A percentile compares a stretch with the other conserved stretches of the same genome.
These are phyloP conservation scores for Ptilonorhynchus violaceus DNA, from an alignment of 2,113 vertebrate species.

Conservation along the genomic window DNA sequence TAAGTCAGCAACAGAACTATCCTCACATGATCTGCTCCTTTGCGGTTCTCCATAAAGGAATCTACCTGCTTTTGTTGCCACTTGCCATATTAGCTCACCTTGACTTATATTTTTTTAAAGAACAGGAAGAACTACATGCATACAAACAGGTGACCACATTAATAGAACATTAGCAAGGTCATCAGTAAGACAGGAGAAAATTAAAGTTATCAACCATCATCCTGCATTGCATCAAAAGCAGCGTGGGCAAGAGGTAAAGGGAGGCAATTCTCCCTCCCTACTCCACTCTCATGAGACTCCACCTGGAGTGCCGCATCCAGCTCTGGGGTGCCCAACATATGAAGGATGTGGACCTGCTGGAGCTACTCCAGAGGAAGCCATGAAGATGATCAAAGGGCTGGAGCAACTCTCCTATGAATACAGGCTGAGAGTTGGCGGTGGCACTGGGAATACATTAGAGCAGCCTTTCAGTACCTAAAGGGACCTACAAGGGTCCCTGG, in stretches of 20 bases:
- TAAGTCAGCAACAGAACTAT: neutral
- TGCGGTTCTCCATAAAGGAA: neutral
- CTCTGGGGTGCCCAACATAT: neutral
- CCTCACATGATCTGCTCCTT: neutral
- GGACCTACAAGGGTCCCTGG: neutral
- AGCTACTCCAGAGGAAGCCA: neutral
- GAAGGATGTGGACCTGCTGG: neutral
- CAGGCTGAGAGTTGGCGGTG: neutral
- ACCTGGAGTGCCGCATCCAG: neutral
- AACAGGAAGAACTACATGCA: neutral
- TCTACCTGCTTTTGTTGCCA: neutral
- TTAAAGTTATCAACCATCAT: neutral
- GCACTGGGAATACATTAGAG: neutral
- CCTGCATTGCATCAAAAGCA: neutral
- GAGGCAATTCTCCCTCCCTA: neutral
- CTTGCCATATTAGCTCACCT: neutral
- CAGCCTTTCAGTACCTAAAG: neutral
- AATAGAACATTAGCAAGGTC: neutral
- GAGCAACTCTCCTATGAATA: neutral
- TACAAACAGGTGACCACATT: neutral
- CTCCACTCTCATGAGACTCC: neutral
- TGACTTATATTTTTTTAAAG: neutral
- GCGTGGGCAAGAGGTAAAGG: neutral
- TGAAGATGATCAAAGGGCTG: neutral
- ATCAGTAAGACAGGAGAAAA: neutral